A percentile compares a stretch with the other conserved stretches of the same genome.
Evolutionary conservation across 2,113 vertebrate genomes (phyloP).

Genomic region (Loxodonta africana): DNA sequence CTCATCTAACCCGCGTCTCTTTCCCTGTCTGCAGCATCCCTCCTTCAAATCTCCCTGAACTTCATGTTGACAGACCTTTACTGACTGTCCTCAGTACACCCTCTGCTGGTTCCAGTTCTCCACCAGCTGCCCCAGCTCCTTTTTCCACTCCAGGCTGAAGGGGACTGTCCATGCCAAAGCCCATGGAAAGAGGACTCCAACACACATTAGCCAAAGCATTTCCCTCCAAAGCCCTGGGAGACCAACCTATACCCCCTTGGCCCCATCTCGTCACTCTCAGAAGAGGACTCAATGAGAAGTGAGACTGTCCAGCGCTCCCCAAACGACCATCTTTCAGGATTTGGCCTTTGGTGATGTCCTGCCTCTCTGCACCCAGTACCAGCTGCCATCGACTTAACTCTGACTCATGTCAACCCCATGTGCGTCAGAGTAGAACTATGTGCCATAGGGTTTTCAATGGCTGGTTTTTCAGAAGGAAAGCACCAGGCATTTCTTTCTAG

Average conservation of each 20-base stretch:
- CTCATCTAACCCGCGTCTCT: slow-evolving; percentile 42
- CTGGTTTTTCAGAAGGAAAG: neutral
- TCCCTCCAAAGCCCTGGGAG: neutral
- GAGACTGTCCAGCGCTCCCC: too few species aligned
- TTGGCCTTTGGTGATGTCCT: neutral
- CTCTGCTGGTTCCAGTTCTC: neutral
- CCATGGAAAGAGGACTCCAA: neutral
- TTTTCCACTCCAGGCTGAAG: neutral
- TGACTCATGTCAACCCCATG: neutral
- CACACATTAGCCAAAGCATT: neutral
- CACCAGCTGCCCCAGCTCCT: neutral
- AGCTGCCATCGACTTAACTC: neutral
- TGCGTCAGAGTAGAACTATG: neutral
- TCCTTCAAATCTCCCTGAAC: slow-evolving; percentile 23
- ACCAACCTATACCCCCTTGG: neutral
- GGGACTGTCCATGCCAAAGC: neutral
- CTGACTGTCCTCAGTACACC: neutral
- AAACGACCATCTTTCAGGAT: neutral
- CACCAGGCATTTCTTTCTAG: neutral
- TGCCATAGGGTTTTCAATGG: neutral
- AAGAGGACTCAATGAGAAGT: neutral
- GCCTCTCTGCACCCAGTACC: neutral
- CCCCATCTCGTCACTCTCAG: neutral
- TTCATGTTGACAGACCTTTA: neutral
- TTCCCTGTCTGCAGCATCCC: neutral